Conservation (phyloP, 2,113 vertebrate species). For the Genyomyrus donnyi region DNA sequence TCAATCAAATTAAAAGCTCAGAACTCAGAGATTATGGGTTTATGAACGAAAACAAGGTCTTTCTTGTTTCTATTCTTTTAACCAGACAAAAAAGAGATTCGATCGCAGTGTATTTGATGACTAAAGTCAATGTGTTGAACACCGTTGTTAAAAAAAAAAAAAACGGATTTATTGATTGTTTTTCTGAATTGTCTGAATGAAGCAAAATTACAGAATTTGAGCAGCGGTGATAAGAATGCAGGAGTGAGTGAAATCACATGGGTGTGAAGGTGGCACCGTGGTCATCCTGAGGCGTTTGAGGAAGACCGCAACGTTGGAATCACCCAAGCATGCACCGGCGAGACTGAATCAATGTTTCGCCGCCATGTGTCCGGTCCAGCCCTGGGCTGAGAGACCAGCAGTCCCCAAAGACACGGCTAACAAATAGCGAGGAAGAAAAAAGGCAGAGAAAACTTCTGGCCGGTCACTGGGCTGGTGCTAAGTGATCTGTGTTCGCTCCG, state of each 20-base stretch:
- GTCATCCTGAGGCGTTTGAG: neutral
- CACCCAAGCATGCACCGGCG: conserved; percentile 37
- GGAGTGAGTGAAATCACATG: conserved; percentile 35
- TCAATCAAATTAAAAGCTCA: conserved; percentile 98
- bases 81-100: conserved; percentile 85
- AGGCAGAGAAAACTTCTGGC: conserved; percentile 71
- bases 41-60: conserved; percentile 63
- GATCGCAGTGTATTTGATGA: conserved; percentile 62
- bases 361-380: conserved; percentile 68
- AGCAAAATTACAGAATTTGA: conserved; percentile 43
- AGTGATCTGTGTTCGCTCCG: conserved; percentile 99
- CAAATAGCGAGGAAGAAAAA: conserved; percentile 87
- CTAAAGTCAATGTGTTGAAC: conserved; percentile 36
- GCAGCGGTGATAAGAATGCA: neutral
- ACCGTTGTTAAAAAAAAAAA: neutral
- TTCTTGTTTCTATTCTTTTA: conserved; percentile 72
- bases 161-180: neutral
- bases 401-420: conserved; percentile 85
- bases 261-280: conserved; percentile 3
- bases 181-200: neutral
- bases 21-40: conserved; percentile 76
- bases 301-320: neutral
- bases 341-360: conserved; percentile 59
- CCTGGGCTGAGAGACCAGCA: conserved; percentile 83
- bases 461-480: conserved; percentile 83